Evolutionary conservation across 2,113 vertebrate species (phyloP), one percentile per base, ranked within the genome.

Genomic region (Camelus dromedarius): DNA sequence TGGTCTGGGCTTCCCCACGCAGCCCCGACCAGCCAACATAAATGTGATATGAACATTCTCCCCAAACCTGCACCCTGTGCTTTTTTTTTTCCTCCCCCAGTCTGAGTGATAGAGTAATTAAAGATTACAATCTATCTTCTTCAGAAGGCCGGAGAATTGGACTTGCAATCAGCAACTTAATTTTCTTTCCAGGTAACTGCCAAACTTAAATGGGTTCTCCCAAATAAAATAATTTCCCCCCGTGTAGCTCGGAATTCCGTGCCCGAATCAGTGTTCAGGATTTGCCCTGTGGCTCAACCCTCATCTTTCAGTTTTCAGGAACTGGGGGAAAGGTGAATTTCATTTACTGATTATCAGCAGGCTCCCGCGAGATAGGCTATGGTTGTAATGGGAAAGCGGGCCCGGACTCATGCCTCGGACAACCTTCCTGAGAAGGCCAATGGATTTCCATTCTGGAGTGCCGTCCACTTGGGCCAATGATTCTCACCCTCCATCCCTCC

Each of bases 61-160:
- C 11, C 24, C 38, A 42, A 42, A 42, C 64, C 30, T 5, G 48
- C 10, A 35, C 22, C 30, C n/a, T 0, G 1, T 0, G 1, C 3
- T 5, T 1, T 52, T 79, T 69, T 32, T 79, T 79, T 93, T 87
- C 20, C 94, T 95, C 95, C 85, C 56, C 70, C 10, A 94, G 83
- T 77, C 91, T 94, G 97, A 50, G 79, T 89, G 90, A 96, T 98
- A 86, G 89, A 93, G 73, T 96, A 96, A 98, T 97, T 98, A 97
- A 98, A 98, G 98, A 97, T 93, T 91, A 85, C 52, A 83, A 75
- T 96, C 96, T 91, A 35, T 20, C 86, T 91, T 92, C 69, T 80
- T 91, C 56, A 64, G 69, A 93, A 95, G 87, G 76, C 73, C 79
- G 94, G 93, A 58, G 86, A 96, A 96, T n/a, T 76, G 86, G 75